Evolutionary conservation across 1,140 invertebrate genomes (phyloP), one percentile per base, ranked within the genome.

Genomic region (Conus ventricosus): DNA sequence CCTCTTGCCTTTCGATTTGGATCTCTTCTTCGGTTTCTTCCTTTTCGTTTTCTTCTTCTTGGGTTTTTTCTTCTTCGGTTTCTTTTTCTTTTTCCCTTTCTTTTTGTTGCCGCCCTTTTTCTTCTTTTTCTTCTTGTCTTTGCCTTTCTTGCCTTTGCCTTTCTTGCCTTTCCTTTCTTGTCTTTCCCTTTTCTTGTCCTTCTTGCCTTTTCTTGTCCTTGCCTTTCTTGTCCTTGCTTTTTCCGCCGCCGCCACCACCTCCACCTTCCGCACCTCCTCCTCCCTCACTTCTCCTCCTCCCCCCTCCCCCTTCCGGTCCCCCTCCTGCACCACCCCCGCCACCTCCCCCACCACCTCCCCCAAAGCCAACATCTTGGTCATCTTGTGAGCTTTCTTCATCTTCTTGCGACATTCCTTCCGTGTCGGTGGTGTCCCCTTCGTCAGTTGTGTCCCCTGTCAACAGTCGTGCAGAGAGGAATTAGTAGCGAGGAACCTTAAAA

Each of bases 131-230:
- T 51, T 51, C 25, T 81, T 51, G 5, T 39, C 10, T 81, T 81
- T 81, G 10, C 51, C 51, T 27, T 81, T 81, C 7, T 27, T 27
- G 1, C 51, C 25, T 27, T 81, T 81, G 7, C 20, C 20, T 53
- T 81, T 81, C 25, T 81, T 51, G 7, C 39, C 27, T 51, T 81
- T 81, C 25, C 25, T 20, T 53, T 27, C 78, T 81, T 81, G 13
- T 81, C 25, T 39, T 39, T 39, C 39, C 25, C 20, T 53, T 25
- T 81, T 51, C 27, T 81, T 81, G 78, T 20, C 78, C 13, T 81
- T 81, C 20, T 80, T 80, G n/a, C 20, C 78, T 6, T 27, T 81
- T 81, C 27, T 81, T 81, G 27, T 81, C 78, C 25, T 81, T 81
- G 20, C 39, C 25, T 15, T 81, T 53, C 2, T 81, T 51, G 8